Evolutionary conservation across 1,140 invertebrate genomes (phyloP), one percentile per base, ranked within the genome.

Genomic region (Uloborus diversus): DNA sequence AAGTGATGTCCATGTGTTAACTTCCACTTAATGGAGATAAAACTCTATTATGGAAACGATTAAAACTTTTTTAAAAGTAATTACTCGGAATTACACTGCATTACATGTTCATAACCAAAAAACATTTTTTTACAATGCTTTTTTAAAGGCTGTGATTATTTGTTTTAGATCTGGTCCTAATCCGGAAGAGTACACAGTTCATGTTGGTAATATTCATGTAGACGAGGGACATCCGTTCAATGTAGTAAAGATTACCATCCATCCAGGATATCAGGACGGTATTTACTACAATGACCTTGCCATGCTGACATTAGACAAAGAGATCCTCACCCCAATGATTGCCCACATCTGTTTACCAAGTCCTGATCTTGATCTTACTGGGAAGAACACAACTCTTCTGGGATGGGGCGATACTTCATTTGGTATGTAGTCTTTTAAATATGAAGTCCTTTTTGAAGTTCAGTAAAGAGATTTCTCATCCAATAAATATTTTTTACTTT

Each of bases 321-420:
- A 69, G 14, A 42, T 79, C 11, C 32, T 68, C 20, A 7, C 11
- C 0, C 62, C 62, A 4, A 20, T 20, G 20, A 35, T 66, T 1
- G 49, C 75, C 14, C 75, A 66, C 1, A 69, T 79, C 7, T 79
- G 76, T 23, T n/a, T 79, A 2, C 76, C 76, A 13, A 17, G 35
- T 0, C 62, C 35, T 23, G 7, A 35, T 42, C 56, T 23, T 23
- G 32, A 59, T 17, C 28, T 79, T 0, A 32, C 53, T 32, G 53
- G 64, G 9, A 7, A 20, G n/a, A 68, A 66, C 14, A 59, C 64
- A 1, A 47, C 76, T 42, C 7, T 68, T 7, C 28, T 79, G 17
- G 76, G 76, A 5, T 79, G 65, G 62, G 76, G 75, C n/a, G 47
- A 78, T 35, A 56, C 64, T 42, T 27, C 30, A 35, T 78, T 57